Percentiles rank a stretch among this genome's conserved stretches.
These are phyloP conservation scores for Scomber scombrus DNA, from an alignment of 2,113 vertebrate genomes.

Conservation along the genomic window DNA sequence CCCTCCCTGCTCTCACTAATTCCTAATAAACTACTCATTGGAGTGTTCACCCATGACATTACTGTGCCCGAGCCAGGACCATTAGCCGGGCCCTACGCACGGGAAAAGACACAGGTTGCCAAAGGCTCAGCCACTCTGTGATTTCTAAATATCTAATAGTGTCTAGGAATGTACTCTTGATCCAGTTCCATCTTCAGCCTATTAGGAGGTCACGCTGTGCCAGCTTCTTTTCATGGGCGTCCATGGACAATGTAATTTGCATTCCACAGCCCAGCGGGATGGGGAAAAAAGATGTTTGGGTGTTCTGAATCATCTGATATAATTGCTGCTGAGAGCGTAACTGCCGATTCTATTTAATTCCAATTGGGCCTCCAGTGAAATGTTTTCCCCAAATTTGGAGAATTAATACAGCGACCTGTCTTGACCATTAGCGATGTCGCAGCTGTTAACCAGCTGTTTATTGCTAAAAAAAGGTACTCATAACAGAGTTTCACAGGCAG, in stretches of 20 bases:
- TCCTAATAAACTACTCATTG: constrained; percentile 67
- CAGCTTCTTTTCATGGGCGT: constrained; percentile 78
- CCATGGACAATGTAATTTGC: constrained; percentile 78
- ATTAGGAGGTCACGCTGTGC: constrained; percentile 76
- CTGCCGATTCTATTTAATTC: constrained; percentile 62
- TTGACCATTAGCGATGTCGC: constrained; percentile 23
- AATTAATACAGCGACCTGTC: constrained; percentile 46
- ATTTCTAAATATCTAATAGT: constrained; percentile 75
- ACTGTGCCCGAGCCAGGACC: constrained; percentile 61
- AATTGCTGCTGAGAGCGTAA: constrained; percentile 72
- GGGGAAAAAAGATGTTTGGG: constrained; percentile 59
- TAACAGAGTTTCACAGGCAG: constrained; percentile 7
- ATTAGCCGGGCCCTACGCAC: constrained; percentile 46
- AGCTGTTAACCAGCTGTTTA: constrained; percentile 66
- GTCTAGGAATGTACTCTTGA: constrained; percentile 79
- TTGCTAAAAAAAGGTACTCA: neutral
- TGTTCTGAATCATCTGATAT: constrained; percentile 72
- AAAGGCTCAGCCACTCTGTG: constrained; percentile 49
- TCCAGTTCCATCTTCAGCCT: constrained; percentile 73
- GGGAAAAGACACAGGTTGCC: constrained; percentile 61
- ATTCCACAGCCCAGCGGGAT: constrained; percentile 72
- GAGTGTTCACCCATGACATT: constrained; percentile 73
- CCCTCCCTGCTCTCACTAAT: constrained; percentile 46
- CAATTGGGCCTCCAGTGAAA: constrained; percentile 37
- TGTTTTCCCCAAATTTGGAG: constrained; percentile 60